Evolutionary conservation across 2,113 vertebrate genomes (phyloP).

Genomic region (Cariama cristata): DNA sequence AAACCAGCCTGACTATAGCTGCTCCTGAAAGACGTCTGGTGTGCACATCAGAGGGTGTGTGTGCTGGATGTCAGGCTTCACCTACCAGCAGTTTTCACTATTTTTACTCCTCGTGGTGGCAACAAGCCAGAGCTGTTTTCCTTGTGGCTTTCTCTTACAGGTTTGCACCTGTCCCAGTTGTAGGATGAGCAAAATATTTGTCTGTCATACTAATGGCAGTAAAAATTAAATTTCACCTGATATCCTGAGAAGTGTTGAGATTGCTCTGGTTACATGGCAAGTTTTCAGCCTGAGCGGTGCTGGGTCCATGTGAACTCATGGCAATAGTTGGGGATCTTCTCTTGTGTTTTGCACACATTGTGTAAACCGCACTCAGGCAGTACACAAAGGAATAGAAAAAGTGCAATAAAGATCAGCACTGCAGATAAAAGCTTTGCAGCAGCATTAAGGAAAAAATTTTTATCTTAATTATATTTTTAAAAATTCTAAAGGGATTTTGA

Average conservation of each 20-base stretch:
- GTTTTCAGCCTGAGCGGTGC: neutral
- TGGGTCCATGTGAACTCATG: neutral
- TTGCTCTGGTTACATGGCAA: neutral
- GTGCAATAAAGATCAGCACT: neutral
- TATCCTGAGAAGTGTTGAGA: neutral
- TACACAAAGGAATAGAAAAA: neutral
- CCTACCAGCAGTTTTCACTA: neutral
- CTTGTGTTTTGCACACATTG: neutral
- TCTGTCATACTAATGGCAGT: neutral
- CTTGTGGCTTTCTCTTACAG: neutral
- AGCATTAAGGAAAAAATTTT: neutral
- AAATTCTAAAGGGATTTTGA: neutral
- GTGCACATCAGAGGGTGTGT: neutral
- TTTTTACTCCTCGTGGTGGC: neutral
- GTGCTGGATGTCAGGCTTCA: neutral
- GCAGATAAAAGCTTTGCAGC: neutral
- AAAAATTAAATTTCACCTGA: neutral
- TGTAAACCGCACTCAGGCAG: neutral
- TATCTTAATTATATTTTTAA: neutral
- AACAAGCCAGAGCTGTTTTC: neutral
- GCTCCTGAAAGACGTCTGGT: neutral
- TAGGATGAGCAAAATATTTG: neutral
- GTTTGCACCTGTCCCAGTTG: neutral
- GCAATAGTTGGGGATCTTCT: neutral
- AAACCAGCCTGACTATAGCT: neutral